Conservation (phyloP, 2,888 invertebrate species). For the Pelosia muscerda region DNA sequence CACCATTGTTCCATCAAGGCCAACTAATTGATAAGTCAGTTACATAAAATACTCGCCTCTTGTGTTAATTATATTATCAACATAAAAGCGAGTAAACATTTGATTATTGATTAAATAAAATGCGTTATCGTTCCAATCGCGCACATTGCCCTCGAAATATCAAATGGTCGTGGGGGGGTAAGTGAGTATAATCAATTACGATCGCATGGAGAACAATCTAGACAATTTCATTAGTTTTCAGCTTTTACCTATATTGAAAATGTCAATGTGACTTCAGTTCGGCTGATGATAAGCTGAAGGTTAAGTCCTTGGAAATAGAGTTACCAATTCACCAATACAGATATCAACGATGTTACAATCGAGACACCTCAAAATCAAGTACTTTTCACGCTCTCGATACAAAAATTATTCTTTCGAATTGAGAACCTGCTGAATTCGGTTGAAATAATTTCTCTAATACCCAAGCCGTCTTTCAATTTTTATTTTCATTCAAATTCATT, state of each 20-base stretch:
- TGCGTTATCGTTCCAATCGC: background rate
- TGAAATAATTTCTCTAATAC: background rate
- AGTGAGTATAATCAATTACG: background rate
- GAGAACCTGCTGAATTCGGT: too few relatives aligned
- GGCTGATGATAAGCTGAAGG: too few relatives aligned
- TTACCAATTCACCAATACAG: too few relatives aligned
- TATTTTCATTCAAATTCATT: too few relatives aligned
- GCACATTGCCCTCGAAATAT: slow-evolving; percentile 3
- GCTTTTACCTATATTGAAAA: background rate
- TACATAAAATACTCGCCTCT: background rate
- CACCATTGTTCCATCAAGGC: background rate
- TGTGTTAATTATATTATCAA: slow-evolving; percentile 5
- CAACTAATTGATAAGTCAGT: background rate
- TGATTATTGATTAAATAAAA: slow-evolving; percentile 14
- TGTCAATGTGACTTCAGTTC: too few relatives aligned
- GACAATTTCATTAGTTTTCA: background rate
- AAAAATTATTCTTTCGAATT: too few relatives aligned
- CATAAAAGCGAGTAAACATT: background rate
- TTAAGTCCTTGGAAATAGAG: too few relatives aligned
- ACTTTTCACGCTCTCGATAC: too few relatives aligned
- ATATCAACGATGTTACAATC: too few relatives aligned
- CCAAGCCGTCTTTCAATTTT: background rate
- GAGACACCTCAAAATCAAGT: too few relatives aligned
- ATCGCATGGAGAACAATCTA: background rate
- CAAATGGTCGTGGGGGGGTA: background rate